These are phyloP conservation scores for Drosophila willistoni DNA, from an alignment of 1,140 invertebrate genomes.

Conservation along the genomic window DNA sequence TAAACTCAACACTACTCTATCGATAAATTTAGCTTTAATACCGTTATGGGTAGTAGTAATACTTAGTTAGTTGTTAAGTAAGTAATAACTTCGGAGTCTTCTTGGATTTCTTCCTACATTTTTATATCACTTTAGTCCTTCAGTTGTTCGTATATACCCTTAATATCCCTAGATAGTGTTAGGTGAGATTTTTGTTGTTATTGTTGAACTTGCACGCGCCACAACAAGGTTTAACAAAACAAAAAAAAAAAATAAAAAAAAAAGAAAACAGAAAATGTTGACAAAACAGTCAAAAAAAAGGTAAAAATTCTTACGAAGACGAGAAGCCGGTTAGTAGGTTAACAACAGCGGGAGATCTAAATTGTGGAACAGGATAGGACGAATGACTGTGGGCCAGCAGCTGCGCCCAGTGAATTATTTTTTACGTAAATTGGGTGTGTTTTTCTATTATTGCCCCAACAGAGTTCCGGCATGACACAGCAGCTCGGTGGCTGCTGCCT, in stretches of 20 bases:
- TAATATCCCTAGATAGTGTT: neutral
- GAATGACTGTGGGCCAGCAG: conserved; percentile 21
- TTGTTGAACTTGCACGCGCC: conserved; percentile 47
- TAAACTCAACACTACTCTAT: too few species aligned
- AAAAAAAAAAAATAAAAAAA: neutral
- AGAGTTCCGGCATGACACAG: conserved; percentile 72
- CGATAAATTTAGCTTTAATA: too few species aligned
- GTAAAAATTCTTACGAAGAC: conserved; percentile 34
- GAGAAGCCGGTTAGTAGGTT: conserved; percentile 12
- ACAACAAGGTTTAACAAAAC: conserved; percentile 14
- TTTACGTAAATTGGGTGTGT: conserved; percentile 74
- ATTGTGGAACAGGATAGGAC: neutral
- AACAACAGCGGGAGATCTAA: neutral
- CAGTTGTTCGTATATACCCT: neutral
- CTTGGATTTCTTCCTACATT: too few species aligned
- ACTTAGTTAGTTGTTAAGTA: too few species aligned
- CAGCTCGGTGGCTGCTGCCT: neutral
- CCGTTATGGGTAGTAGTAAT: too few species aligned
- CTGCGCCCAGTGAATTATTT: conserved; percentile 71
- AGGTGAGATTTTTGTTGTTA: conserved; percentile 3
- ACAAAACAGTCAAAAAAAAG: conserved; percentile 43
- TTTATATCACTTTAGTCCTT: too few species aligned
- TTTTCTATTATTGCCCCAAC: conserved; percentile 74
- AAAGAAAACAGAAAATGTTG: conserved; percentile 31
- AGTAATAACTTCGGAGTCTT: too few species aligned